Evolutionary conservation across 2,113 vertebrate genomes (phyloP).

Genomic region (Pyrgilauda ruficollis): DNA sequence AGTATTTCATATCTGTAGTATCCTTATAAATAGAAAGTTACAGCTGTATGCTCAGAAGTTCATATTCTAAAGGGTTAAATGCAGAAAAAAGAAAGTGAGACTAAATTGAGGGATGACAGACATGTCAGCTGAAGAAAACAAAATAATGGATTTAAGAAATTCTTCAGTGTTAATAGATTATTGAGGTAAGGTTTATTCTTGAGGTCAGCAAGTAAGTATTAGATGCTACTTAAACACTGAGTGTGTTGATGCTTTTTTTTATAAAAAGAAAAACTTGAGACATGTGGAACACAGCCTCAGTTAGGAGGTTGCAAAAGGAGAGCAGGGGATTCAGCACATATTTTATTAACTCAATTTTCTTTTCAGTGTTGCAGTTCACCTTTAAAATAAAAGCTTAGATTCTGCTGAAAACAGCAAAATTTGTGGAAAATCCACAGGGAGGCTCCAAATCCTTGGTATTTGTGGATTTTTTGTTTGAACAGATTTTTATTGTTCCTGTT

Average conservation of each 20-base stretch:
- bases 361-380: constrained; percentile 51
- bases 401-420: constrained; percentile 58
- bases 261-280: not conserved
- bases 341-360: constrained; percentile 50
- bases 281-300: not conserved
- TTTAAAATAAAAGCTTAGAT: constrained; percentile 54
- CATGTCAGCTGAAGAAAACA: not conserved
- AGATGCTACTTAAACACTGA: not conserved
- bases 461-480: constrained; percentile 58
- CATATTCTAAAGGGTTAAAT: not conserved
- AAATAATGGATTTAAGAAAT: not conserved
- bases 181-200: not conserved
- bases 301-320: not conserved
- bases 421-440: constrained; percentile 44
- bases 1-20: not conserved
- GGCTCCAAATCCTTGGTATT: constrained; percentile 51
- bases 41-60: not conserved
- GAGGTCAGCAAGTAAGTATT: not conserved
- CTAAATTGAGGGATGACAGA: not conserved
- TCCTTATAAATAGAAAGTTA: not conserved
- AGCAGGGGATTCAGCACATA: constrained; percentile 9
- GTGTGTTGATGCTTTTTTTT: not conserved
- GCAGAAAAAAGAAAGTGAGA: not conserved
- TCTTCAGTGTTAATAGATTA: not conserved
- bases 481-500: constrained; percentile 62